Conservation (phyloP, 2,888 invertebrate genomes). For the Zonitis immaculata region DNA sequence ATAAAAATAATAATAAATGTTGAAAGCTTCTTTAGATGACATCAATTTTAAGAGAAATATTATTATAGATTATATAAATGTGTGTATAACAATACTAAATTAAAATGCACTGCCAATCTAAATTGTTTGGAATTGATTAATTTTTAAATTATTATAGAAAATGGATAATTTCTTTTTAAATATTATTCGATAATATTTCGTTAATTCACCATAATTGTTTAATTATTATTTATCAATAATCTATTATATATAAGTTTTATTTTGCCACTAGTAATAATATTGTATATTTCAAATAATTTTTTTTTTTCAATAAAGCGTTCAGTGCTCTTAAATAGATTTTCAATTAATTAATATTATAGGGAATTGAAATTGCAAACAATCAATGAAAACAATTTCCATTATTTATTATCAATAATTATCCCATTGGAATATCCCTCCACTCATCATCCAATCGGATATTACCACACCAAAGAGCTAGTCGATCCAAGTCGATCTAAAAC, state of each 20-base stretch:
- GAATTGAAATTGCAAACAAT: no score
- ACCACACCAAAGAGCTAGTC: no score
- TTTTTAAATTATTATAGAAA: neutral
- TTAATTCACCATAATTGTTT: neutral
- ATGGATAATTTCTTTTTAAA: neutral
- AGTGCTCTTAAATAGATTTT: constrained; percentile 34
- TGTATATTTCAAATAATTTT: constrained; percentile 26
- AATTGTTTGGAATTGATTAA: constrained; percentile 24
- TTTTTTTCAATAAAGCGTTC: constrained; percentile 40
- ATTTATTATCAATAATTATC: no score
- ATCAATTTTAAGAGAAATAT: constrained; percentile 3
- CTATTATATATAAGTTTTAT: constrained; percentile 5
- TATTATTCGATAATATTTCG: neutral
- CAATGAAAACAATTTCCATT: no score
- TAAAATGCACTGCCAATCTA: constrained; percentile 37
- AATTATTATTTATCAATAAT: neutral
- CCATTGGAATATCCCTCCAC: no score
- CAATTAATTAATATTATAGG: no score
- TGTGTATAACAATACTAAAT: constrained; percentile 31
- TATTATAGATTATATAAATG: constrained; percentile 19
- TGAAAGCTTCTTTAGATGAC: constrained; percentile 17
- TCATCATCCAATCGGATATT: no score
- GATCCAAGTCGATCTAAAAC: no score
- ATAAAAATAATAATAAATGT: constrained; percentile 19
- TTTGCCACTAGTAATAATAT: constrained; percentile 15